phyloP scores from a whole-genome alignment of 2,888 invertebrate species.

The Drosophila hamatofila region DNA sequence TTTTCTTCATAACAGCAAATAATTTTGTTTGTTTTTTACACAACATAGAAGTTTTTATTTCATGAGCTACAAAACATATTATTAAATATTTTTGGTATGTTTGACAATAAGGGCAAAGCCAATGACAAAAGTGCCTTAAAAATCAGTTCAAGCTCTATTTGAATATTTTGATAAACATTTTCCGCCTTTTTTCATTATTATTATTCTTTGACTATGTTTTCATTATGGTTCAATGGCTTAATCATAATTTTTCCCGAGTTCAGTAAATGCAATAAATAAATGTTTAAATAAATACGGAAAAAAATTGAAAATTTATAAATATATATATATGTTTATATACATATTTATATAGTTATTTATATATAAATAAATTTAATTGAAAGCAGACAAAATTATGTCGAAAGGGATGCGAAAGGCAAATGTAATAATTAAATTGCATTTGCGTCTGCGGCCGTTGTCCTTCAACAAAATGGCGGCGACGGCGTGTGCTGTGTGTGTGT shows the following conservation, averaged over 20 bases:
- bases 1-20: too few species aligned
- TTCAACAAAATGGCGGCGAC: slow-evolving; percentile 71
- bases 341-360: not conserved
- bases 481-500: slow-evolving; percentile 14
- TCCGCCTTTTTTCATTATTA: too few species aligned
- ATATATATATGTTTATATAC: slow-evolving; percentile 37
- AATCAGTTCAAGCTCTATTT: too few species aligned
- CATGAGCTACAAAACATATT: too few species aligned
- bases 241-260: not conserved
- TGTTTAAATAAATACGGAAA: slow-evolving; percentile 13
- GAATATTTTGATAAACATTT: too few species aligned
- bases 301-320: slow-evolving; percentile 30
- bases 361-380: slow-evolving; percentile 13
- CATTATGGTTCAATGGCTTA: not conserved
- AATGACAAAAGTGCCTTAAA: too few species aligned
- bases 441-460: slow-evolving; percentile 65
- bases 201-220: too few species aligned
- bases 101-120: too few species aligned
- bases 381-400: slow-evolving; percentile 29
- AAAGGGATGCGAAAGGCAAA: slow-evolving; percentile 53
- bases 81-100: too few species aligned
- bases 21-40: too few species aligned
- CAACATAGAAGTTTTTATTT: too few species aligned
- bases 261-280: slow-evolving; percentile 47
- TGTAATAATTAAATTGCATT: slow-evolving; percentile 78